A percentile compares a stretch with the other conserved stretches of the same genome.
Evolutionary conservation across 2,888 invertebrate genomes (phyloP).

Genomic region (Calliopum simillimum): DNA sequence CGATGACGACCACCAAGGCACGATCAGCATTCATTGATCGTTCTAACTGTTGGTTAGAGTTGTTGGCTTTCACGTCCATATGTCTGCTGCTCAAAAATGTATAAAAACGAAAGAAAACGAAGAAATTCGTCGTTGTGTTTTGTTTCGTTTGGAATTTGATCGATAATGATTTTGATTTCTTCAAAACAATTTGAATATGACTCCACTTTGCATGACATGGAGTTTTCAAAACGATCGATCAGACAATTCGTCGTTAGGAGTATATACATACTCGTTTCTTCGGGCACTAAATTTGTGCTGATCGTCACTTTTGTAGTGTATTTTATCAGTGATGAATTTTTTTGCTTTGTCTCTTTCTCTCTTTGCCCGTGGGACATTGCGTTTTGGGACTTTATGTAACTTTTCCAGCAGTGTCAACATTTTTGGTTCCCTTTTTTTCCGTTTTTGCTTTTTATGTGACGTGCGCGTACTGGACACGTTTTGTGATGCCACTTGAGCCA

Average conservation of each 20-base stretch:
- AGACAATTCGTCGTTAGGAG: too few species aligned
- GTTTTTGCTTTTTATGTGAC: not conserved
- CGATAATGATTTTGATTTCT: not conserved
- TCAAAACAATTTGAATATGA: not conserved
- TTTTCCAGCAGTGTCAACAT: constrained; percentile 3
- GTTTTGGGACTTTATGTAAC: not conserved
- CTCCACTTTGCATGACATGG: too few species aligned
- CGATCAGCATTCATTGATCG: constrained; percentile 15
- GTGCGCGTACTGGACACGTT: not conserved
- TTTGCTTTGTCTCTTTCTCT: too few species aligned
- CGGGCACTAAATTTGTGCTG: not conserved
- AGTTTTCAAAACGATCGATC: too few species aligned
- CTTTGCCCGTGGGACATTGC: too few species aligned
- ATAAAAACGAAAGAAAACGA: too few species aligned
- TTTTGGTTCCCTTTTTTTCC: not conserved
- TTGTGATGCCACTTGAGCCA: constrained; percentile 25
- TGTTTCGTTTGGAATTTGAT: not conserved
- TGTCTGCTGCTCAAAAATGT: too few species aligned
- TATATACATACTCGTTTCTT: not conserved
- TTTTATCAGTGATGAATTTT: too few species aligned
- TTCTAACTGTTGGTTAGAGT: not conserved
- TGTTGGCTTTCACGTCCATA: too few species aligned
- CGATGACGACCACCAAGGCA: constrained; percentile 20
- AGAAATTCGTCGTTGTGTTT: not conserved
- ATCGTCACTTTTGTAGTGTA: not conserved